Conservation (phyloP, 2,113 vertebrate species). For the Bubo scandiacus region DNA sequence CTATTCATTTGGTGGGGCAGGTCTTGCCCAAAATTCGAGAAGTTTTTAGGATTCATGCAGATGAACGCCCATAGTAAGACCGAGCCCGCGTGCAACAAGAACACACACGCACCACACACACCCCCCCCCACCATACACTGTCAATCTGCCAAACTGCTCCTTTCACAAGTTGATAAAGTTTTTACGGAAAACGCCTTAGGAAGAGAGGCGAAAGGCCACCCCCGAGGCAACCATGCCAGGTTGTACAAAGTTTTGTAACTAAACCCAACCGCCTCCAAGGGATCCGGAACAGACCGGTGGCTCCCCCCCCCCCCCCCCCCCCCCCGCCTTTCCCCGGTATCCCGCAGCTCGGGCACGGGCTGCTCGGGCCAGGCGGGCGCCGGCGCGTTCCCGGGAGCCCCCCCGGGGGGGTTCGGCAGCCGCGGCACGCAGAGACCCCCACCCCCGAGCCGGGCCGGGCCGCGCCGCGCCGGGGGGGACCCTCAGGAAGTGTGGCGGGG, state of each 20-base stretch:
- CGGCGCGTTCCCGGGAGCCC: too few relatives aligned
- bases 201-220: neutral
- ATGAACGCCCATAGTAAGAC: neutral
- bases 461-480: too few relatives aligned
- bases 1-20: neutral
- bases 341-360: too few relatives aligned
- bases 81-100: neutral
- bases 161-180: neutral
- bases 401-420: too few relatives aligned
- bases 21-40: neutral
- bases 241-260: neutral
- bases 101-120: neutral
- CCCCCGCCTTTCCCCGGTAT: neutral
- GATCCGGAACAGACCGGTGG: too few relatives aligned
- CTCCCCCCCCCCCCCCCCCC: too few relatives aligned
- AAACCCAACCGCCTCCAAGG: neutral
- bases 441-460: too few relatives aligned
- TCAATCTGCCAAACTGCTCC: neutral
- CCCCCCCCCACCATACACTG: fast-evolving
- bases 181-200: fast-evolving
- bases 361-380: too few relatives aligned
- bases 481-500: too few relatives aligned
- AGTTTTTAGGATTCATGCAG: neutral
- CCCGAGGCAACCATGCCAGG: fast-evolving
- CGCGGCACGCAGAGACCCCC: too few relatives aligned